Evolutionary conservation across 2,797 vertebrate species (phyloP), one percentile per base, ranked within the genome.

Genomic region (Tragopan temminckii): DNA sequence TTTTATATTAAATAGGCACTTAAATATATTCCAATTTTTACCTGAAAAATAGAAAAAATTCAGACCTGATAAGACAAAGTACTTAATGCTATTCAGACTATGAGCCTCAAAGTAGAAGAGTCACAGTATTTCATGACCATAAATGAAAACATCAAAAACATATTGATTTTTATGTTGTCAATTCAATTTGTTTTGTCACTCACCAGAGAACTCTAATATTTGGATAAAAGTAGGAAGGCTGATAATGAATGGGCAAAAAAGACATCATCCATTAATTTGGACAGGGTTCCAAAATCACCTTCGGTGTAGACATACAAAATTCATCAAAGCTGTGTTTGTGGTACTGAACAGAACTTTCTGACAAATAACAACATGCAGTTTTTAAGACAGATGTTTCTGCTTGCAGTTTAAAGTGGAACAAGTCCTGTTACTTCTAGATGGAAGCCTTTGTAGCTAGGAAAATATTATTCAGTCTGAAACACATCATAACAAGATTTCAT

Each of bases 121-220:
- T 91, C 77, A 93, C 58, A 96, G 95, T 93, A 92, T 95, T 95
- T 89, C 82, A 90, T 43, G 38, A 77, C 64, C 92, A 95, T 91
- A 97, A 97, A 98, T 97, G 96, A 98, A 98, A 98, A 95, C 95
- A 98, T 98, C 95, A 97, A 61, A 88, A 63, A 86, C n/a, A 61
- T 33, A 97, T 87, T 77, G 89, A 97, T 94, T 97, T 95, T 94
- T 94, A 76, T 57, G 61, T 75, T 94, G 90, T 96, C 94, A 88
- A 74, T 95, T 95, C 90, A 71, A 97, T 97, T 96, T 95, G 95
- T 88, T 94, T 95, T 97, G 95, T 95, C 95, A 96, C 88, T 86
- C 95, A 64, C 62, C 53, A 92, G 91, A 96, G 67, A 64, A 71
- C 57, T 94, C 53, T 53, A 88, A 69, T 70, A 67, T 85, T 90